A percentile compares a stretch with the other conserved stretches of the same genome.
Evolutionary conservation across 1,140 invertebrate species (phyloP).

Genomic region (Oryctes rhinoceros): DNA sequence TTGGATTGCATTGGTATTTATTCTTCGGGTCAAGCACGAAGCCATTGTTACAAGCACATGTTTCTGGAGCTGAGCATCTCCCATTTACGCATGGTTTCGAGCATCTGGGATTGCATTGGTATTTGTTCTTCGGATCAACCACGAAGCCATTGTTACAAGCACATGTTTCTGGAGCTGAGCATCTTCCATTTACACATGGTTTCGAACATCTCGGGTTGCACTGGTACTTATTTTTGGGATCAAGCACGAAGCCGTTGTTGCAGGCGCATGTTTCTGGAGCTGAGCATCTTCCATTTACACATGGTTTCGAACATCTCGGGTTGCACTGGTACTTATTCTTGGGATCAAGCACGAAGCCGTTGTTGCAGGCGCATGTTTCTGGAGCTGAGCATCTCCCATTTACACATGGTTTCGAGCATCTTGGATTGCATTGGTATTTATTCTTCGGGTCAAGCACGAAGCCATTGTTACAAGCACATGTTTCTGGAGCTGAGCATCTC

Average conservation of each 20-base stretch:
- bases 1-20: no score
- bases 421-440: no score
- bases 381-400: no score
- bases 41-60: constrained; percentile 56
- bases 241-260: no score
- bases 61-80: constrained; percentile 48
- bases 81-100: constrained; percentile 50
- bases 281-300: no score
- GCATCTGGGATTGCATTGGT: constrained; percentile 52
- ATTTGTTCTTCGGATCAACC: constrained; percentile 43
- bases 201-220: no score
- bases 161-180: constrained; percentile 58
- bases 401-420: no score
- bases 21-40: constrained; percentile 33
- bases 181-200: no score
- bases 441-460: constrained; percentile 43
- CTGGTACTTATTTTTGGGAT: no score
- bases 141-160: constrained; percentile 60
- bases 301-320: constrained; percentile 66
- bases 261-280: no score
- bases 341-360: no score
- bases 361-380: no score
- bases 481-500: constrained; percentile 67
- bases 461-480: constrained; percentile 59
- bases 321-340: constrained; percentile 54